These are phyloP conservation scores for Lycocerus yunnanus DNA, from an alignment of 2,888 invertebrate genomes.

Conservation along the genomic window DNA sequence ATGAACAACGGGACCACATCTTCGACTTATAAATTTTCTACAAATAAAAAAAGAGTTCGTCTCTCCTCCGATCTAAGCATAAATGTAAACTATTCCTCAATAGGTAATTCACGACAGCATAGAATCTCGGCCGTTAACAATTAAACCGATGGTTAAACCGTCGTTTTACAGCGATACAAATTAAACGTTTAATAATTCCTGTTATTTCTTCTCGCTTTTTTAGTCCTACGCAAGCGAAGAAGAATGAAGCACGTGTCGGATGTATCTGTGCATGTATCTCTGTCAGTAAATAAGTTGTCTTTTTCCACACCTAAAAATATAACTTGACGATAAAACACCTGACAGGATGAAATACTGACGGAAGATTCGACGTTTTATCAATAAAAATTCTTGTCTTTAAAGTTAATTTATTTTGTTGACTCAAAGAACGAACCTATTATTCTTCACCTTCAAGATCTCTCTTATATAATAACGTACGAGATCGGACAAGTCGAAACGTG, in stretches of 20 bases:
- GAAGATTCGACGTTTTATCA: conserved; percentile 18
- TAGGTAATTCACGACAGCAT: too few species aligned
- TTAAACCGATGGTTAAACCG: not conserved
- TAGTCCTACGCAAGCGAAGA: conserved; percentile 10
- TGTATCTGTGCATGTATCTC: conserved; percentile 5
- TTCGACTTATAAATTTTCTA: conserved; percentile 2
- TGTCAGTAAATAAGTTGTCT: conserved; percentile 11
- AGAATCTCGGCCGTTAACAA: not conserved
- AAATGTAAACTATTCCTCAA: not conserved
- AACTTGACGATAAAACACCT: conserved; percentile 16
- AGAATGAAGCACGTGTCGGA: conserved; percentile 23
- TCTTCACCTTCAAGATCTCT: conserved; percentile 8
- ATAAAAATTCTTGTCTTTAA: conserved; percentile 17
- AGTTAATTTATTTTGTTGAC: conserved; percentile 15
- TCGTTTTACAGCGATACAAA: not conserved
- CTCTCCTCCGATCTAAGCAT: not conserved
- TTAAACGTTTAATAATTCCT: conserved; percentile 2
- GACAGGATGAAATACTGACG: conserved; percentile 13
- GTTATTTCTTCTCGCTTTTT: not conserved
- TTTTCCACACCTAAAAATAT: conserved; percentile 12
- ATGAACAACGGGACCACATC: conserved; percentile 36
- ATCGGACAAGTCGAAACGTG: not conserved
- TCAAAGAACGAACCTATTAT: conserved; percentile 8
- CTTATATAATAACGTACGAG: not conserved
- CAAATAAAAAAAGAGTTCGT: not conserved